Base-by-base conservation (phyloP, 2,113 vertebrate genomes). In the Cochlearius cochlearius region DNA sequence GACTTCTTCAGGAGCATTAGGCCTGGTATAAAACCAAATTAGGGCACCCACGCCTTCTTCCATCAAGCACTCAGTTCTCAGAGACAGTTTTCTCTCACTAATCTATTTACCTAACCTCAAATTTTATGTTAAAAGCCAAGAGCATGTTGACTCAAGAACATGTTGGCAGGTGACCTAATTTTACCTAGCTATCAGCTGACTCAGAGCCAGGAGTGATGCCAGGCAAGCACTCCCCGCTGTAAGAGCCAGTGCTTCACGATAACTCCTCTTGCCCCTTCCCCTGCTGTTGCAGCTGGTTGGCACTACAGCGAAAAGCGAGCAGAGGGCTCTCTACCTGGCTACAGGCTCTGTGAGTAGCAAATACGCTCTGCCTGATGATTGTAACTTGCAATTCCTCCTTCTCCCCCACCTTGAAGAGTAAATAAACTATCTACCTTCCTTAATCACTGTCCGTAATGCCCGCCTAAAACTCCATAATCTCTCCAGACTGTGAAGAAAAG, bases 111-210 rank as follows among this genome's bases (percentile, higher is more conserved):
- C n/a, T 92, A 91, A 86, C 56, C 73, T 85, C 52, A 89, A 68
- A 72, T 87, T 71, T 68, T 64, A 85, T 0, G 1, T 62, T 93
- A 88, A 95, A 94, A 94, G 76, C 66, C 74, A 95, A 75, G 47
- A 80, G 69, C 56, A 53, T 58, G 86, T 87, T 92, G 82, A 92
- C 63, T 92, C 82, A 87, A 72, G 74, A 94, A 66, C 23, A 30
- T 41, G 27, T 75, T 94, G 87, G 84, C 87, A 82, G 53, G 39
- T 93, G 93, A 96, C 92, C 90, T 79, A 82, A 90, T 93, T 92
- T 91, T 85, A 81, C 77, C 52, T 49, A 87, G 59, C 82, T 92
- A 92, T 92, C 92, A 90, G 78, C 63, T 90, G 72, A 76, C 59
- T 93, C 63, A 49, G 75, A 76, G 68, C 59, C 79, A 93, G 75